Percentiles rank a stretch among this genome's conserved stretches.
Evolutionary conservation across 2,888 invertebrate species (phyloP).

Genomic region (Sarcophaga subvicina): DNA sequence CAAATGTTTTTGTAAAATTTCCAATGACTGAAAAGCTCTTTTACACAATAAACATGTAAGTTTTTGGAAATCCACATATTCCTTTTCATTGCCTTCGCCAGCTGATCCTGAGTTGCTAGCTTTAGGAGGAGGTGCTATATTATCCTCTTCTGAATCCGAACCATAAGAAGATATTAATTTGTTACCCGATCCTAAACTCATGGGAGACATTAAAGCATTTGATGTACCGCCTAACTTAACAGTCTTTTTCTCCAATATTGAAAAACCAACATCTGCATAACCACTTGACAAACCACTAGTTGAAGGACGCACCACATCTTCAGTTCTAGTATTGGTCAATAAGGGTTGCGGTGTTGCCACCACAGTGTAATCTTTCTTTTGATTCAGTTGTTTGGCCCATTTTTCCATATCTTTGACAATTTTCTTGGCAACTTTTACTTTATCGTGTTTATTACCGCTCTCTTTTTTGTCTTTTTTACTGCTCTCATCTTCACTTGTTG

Average conservation of each 20-base stretch:
- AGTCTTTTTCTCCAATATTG: constrained; percentile 91
- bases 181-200: constrained; percentile 72
- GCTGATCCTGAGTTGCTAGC: constrained; percentile 54
- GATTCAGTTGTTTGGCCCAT: constrained; percentile 98
- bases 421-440: constrained; percentile 98
- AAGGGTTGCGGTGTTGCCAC: constrained; percentile 79
- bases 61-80: constrained; percentile 93
- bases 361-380: constrained; percentile 90
- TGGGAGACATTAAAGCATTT: constrained; percentile 78
- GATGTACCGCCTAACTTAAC: constrained; percentile 75
- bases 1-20: constrained; percentile 94
- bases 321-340: constrained; percentile 72
- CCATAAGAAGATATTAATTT: constrained; percentile 89
- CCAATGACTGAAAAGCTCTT: constrained; percentile 94
- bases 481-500: constrained; percentile 71
- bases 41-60: constrained; percentile 97
- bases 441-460: constrained; percentile 88
- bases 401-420: constrained; percentile 93
- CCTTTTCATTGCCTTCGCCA: constrained; percentile 84
- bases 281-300: constrained; percentile 81
- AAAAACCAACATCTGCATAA: constrained; percentile 96
- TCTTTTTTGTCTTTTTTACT: constrained; percentile 84
- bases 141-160: constrained; percentile 85
- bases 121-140: constrained; percentile 77
- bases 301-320: constrained; percentile 67